Evolutionary conservation across 1,140 invertebrate genomes (phyloP).

Genomic region (Drosophila tropicalis): DNA sequence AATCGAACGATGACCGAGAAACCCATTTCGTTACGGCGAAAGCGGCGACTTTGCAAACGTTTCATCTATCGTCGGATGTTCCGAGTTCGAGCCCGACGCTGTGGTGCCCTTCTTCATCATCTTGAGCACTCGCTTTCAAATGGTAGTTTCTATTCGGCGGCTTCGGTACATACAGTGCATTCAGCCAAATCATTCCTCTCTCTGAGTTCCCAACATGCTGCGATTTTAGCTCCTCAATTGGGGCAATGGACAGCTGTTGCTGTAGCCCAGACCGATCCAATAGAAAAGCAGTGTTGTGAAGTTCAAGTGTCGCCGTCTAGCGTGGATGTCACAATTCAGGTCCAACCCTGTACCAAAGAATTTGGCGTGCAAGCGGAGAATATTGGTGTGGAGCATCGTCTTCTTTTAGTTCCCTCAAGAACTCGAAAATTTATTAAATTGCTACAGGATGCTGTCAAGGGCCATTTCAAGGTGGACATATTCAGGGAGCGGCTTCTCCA

Average conservation of each 20-base stretch:
- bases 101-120: constrained; percentile 7
- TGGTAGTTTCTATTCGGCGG: constrained; percentile 59
- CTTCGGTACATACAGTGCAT: constrained; percentile 38
- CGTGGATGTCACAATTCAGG: constrained; percentile 36
- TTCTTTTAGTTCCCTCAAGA: constrained; percentile 47
- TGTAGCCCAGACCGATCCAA: constrained; percentile 42
- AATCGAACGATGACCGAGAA: not conserved
- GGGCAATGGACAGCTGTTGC: constrained; percentile 13
- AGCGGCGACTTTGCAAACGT: constrained; percentile 34
- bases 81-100: constrained; percentile 37
- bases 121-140: constrained; percentile 30
- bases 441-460: constrained; percentile 29
- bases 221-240: constrained; percentile 24
- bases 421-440: constrained; percentile 53
- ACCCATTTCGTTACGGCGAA: not conserved
- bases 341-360: constrained; percentile 28
- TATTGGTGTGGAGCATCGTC: constrained; percentile 52
- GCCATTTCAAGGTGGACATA: constrained; percentile 14
- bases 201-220: constrained; percentile 26
- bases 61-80: constrained; percentile 41
- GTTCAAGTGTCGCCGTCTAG: constrained; percentile 24
- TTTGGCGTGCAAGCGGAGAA: constrained; percentile 50
- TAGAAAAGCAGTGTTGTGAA: not conserved
- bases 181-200: constrained; percentile 18
- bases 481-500: constrained; percentile 51